Evolutionary conservation across 2,113 vertebrate species (phyloP).

Genomic region (Pelmatolapia mariae): DNA sequence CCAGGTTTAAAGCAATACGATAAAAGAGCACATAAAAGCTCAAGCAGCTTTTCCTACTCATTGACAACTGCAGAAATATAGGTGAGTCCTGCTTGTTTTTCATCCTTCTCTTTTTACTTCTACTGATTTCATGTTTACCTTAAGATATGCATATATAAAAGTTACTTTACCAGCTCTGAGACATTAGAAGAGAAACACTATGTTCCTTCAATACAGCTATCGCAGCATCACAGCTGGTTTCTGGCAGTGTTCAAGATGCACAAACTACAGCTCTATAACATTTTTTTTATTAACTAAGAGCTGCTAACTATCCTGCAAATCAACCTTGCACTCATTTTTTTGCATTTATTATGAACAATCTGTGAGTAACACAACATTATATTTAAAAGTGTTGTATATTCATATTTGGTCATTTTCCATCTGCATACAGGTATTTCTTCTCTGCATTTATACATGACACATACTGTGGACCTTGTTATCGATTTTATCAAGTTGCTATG

Average conservation of each 20-base stretch:
- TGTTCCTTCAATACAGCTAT: neutral
- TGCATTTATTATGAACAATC: neutral
- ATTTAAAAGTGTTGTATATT: neutral
- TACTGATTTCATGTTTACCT: neutral
- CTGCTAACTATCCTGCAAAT: neutral
- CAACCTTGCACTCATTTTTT: accelerated
- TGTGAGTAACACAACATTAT: accelerated
- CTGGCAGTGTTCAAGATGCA: neutral
- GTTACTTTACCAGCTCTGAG: neutral
- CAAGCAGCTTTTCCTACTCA: neutral
- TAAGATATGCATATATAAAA: neutral
- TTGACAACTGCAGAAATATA: neutral
- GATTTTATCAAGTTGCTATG: neutral
- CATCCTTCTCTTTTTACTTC: accelerated
- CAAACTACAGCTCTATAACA: neutral
- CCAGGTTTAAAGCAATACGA: neutral
- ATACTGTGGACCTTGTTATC: neutral
- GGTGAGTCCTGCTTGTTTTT: neutral
- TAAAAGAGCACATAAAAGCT: neutral
- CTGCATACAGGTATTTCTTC: neutral
- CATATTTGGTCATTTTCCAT: neutral
- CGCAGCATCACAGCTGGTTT: neutral
- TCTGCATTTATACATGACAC: neutral
- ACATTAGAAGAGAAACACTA: neutral
- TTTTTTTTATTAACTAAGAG: neutral